Base-by-base conservation (phyloP, 2,113 vertebrate genomes). In the Marmota flaviventris region DNA sequence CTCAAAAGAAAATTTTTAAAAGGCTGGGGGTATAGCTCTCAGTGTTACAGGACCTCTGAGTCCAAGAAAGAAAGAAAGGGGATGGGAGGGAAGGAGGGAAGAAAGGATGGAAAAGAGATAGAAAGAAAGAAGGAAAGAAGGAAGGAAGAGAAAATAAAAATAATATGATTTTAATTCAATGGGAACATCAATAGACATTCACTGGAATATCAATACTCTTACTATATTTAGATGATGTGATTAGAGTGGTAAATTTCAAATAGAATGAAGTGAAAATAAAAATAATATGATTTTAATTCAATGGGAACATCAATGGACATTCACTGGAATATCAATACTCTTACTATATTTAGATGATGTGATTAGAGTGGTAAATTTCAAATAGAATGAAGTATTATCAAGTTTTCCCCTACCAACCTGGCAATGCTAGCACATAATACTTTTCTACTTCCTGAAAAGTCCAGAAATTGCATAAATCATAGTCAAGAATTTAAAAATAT, bases 111-210 rank as follows among this genome's bases (percentile, higher is more conserved):
- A 1, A 45, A 45, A 45, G 45, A 45, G 45, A 45, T 45, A 45
- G 45, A 45, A 45, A 45, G 45, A 9, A 45, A 45, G 45, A 45
- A 45, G 42, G 48, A 51, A 51, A 51, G 48, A 51, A 51, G 11
- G 10, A 51, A 51, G 48, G 48, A 51, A 51, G 48, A 13, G 48
- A 51, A 51, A 51, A 51, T 12, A 51, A 51, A 58, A 63, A 34
- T 29, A 88, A 97, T 53, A 7, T 45, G 24, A 85, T 16, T 95
- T 10, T 72, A 77, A 18, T 84, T 97, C 63, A 85, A 51, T n/a
- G 13, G 24, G 14, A 91, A 51, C 53, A 93, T 89, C 37, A 96
- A 8, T 14, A 8, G 24, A 63, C 65, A 86, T 2, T 69, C 27
- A 65, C 70, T 1, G 76, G 37, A 96, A 34, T 63, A 63, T 34